Conservation (phyloP, 2,888 invertebrate species). For the Tetragonisca angustula region DNA sequence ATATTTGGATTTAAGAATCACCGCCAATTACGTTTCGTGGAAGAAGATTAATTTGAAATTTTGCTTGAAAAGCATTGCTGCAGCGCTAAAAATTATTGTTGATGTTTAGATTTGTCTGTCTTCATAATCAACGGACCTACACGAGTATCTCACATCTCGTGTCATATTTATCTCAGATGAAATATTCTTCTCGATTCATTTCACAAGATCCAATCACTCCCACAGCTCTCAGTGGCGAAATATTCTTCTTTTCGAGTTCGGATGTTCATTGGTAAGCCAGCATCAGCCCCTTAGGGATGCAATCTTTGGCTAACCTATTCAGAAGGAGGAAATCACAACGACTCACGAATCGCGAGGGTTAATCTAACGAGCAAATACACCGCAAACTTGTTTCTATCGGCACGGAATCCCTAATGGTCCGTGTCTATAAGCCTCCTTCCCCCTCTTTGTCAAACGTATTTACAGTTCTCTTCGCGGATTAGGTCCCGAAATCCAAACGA, state of each 20-base stretch:
- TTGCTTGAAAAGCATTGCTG: too few relatives aligned
- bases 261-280: neutral
- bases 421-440: constrained; percentile 39
- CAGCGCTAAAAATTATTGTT: too few relatives aligned
- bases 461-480: neutral
- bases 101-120: too few relatives aligned
- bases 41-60: too few relatives aligned
- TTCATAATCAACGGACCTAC: too few relatives aligned
- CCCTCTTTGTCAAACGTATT: constrained; percentile 12
- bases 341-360: constrained; percentile 57
- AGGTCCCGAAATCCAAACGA: neutral
- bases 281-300: constrained; percentile 18
- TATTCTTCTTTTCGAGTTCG: neutral
- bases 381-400: constrained; percentile 51
- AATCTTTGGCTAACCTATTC: constrained; percentile 52
- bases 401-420: constrained; percentile 71
- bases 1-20: too few relatives aligned
- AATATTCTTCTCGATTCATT: neutral
- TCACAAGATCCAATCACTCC: neutral
- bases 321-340: constrained; percentile 73
- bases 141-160: too few relatives aligned
- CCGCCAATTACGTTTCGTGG: too few relatives aligned
- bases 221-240: neutral
- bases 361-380: constrained; percentile 68
- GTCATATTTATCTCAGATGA: neutral